Evolutionary conservation across 2,797 vertebrate genomes (phyloP).

Genomic region (Leptodactylus fallax): DNA sequence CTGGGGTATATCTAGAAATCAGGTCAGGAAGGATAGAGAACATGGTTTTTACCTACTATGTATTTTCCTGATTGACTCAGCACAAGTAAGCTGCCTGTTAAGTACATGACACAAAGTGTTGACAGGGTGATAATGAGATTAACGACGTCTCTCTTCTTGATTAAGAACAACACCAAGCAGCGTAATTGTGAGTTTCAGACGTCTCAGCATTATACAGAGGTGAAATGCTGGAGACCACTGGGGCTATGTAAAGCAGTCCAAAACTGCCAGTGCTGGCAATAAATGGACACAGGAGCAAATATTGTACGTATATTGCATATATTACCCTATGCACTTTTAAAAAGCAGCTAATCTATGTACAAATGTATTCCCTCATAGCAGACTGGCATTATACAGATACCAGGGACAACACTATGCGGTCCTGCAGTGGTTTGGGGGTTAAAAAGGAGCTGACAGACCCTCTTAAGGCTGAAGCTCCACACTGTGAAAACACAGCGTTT

Average conservation of each 20-base stretch:
- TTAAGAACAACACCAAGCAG: slow-evolving; percentile 63
- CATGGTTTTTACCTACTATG: slow-evolving; percentile 44
- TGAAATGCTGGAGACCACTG: slow-evolving; percentile 15
- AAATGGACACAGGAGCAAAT: neutral
- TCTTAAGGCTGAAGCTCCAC: too few species aligned
- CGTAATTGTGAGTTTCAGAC: slow-evolving; percentile 58
- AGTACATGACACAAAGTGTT: slow-evolving; percentile 61
- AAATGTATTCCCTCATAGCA: too few species aligned
- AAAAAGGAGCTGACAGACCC: too few species aligned
- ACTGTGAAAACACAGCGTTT: too few species aligned
- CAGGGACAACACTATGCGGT: too few species aligned
- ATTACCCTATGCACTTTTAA: neutral
- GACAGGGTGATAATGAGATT: slow-evolving; percentile 67
- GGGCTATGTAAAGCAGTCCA: neutral
- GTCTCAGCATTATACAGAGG: slow-evolving; percentile 58
- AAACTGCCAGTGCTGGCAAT: neutral
- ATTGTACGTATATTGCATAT: neutral
- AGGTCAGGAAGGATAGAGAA: neutral
- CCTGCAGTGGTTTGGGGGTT: neutral
- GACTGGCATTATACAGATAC: too few species aligned
- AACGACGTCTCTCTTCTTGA: slow-evolving; percentile 58
- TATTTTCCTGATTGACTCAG: slow-evolving; percentile 65
- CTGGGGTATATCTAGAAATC: neutral
- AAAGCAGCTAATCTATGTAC: neutral
- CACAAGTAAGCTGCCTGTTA: slow-evolving; percentile 45